Percentiles rank a stretch among this genome's conserved stretches.
Conservation (phyloP, 2,888 invertebrate species). For the Octonoba sinensis region DNA sequence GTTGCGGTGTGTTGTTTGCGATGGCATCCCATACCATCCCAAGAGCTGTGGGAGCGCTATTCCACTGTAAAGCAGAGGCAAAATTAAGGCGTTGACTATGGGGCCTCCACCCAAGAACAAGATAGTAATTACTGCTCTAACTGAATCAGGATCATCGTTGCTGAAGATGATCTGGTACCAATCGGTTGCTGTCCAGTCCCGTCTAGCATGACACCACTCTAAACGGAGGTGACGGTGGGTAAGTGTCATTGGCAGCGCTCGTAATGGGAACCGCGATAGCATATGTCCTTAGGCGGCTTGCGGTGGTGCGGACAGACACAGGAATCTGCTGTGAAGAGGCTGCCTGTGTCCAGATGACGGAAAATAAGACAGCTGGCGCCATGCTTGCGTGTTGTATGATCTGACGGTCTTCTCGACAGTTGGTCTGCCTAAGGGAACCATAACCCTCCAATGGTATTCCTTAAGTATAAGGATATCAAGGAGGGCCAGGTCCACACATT, state of each 20-base stretch:
- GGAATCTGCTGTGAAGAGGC: neutral
- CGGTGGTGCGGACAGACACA: constrained; percentile 4
- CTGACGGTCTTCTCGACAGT: neutral
- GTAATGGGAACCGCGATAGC: constrained; percentile 8
- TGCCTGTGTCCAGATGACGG: no score
- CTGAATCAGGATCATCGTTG: constrained; percentile 4
- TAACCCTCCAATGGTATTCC: no score
- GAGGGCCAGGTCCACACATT: no score
- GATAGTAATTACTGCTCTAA: constrained; percentile 9
- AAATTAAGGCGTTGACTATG: constrained; percentile 4
- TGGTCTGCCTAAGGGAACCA: no score
- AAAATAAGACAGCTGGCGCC: constrained; percentile 6
- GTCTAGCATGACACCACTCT: neutral
- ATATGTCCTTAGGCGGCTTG: constrained; percentile 2
- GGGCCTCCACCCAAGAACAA: neutral
- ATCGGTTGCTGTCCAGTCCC: constrained; percentile 17
- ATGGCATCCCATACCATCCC: constrained; percentile 3
- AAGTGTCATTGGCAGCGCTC: neutral
- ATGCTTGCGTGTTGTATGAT: constrained; percentile 4
- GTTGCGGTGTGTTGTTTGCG: constrained; percentile 2
- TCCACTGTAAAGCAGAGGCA: constrained; percentile 1
- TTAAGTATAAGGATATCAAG: no score
- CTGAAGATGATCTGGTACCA: constrained; percentile 10
- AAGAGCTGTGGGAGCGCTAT: neutral
- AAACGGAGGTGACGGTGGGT: neutral